Base-by-base conservation (phyloP, 2,888 invertebrate species). In the Euspilapteryx auroguttella region DNA sequence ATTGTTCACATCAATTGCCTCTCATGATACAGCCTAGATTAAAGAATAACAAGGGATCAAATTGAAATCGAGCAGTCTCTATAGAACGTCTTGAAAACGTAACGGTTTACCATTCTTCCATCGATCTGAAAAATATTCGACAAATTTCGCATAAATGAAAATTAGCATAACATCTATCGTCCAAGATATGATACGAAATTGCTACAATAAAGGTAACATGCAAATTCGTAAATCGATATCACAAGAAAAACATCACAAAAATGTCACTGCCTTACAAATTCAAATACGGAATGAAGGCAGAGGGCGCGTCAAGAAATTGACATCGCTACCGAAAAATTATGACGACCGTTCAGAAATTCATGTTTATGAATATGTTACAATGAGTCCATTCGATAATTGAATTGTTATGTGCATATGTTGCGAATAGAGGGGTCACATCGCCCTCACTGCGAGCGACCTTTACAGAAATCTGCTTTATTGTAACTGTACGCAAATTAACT, bases 401-500 rank as follows among this genome's bases (percentile, higher is more conserved):
- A 63, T 57, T 63, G 62, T 63, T 48, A 56, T 49, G 44, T 51
- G 26, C 30, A 31, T 38, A 30, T 35, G 34, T 35, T 28, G 21
- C 31, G 36, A 33, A 38, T 34, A 39, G 36, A 47, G 22, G 24
- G 21, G 31, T 42, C 39, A 41, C 37, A 17, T n/a, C 17, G 8
- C 17, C 17, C 17, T 8, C 8, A 17, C n/a, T n/a, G n/a, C n/a
- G n/a, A n/a, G n/a, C n/a, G n/a, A n/a, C n/a, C n/a, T n/a, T n/a
- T n/a, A n/a, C n/a, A n/a, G n/a, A n/a, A n/a, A n/a, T n/a, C n/a
- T n/a, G n/a, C n/a, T n/a, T n/a, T n/a, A n/a, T n/a, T n/a, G n/a
- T n/a, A n/a, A n/a, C n/a, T 58, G 47, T 66, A 71, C 66, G 66
- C 69, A 75, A 75, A 71, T 73, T 69, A 69, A 65, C 63, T 65